These are phyloP conservation scores for Meloe dianella DNA, from an alignment of 2,888 invertebrate species.

Conservation along the genomic window DNA sequence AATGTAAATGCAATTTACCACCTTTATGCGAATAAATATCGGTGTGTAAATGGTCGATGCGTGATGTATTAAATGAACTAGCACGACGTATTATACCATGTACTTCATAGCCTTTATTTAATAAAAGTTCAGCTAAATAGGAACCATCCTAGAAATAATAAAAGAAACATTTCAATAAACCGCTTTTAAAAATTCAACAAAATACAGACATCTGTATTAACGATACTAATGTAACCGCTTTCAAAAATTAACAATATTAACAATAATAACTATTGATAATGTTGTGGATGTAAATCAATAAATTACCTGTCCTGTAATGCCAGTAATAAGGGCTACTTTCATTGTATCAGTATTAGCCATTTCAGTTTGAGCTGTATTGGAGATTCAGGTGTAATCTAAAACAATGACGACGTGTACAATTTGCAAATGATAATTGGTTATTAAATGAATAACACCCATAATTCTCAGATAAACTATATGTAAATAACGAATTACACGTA, in stretches of 20 bases:
- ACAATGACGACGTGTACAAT: not conserved
- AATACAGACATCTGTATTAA: conserved; percentile 13
- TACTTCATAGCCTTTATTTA: conserved; percentile 91
- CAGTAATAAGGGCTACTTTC: conserved; percentile 91
- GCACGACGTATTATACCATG: conserved; percentile 95
- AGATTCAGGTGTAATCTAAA: not conserved
- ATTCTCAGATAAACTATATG: not conserved
- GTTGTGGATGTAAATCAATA: not conserved
- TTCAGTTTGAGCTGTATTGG: not conserved
- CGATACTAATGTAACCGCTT: conserved; percentile 14
- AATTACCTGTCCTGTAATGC: conserved; percentile 95
- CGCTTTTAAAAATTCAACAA: conserved; percentile 16
- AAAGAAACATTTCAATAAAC: conserved; percentile 19
- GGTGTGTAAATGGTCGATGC: conserved; percentile 95
- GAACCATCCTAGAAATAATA: conserved; percentile 86
- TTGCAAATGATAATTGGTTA: not conserved
- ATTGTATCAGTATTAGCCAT: conserved; percentile 45
- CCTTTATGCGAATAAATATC: conserved; percentile 89
- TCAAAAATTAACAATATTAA: not conserved
- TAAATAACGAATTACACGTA: not conserved
- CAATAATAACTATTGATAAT: not conserved
- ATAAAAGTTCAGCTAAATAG: conserved; percentile 91
- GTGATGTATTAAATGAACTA: conserved; percentile 94
- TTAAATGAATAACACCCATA: not conserved
- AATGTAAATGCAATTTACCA: conserved; percentile 91